Evolutionary conservation across 2,113 vertebrate genomes (phyloP).

Genomic region (Thunnus thynnus): DNA sequence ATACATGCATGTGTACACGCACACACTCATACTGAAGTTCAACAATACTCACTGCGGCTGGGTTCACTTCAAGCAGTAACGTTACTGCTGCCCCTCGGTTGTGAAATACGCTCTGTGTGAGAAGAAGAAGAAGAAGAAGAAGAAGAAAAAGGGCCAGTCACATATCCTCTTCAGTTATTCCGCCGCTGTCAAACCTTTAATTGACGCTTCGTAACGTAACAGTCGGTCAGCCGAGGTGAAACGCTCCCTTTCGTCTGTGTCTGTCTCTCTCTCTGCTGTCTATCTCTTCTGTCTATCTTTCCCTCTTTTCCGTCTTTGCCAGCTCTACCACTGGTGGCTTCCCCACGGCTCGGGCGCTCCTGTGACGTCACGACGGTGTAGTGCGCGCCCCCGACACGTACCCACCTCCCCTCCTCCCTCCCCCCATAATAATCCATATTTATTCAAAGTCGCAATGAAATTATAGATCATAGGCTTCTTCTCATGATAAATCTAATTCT

Average conservation of each 20-base stretch:
- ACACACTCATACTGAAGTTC: constrained; percentile 57
- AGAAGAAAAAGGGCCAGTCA: constrained; percentile 35
- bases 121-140: background rate
- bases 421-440: background rate
- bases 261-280: constrained; percentile 19
- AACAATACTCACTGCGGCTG: constrained; percentile 75
- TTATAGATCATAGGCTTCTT: too few relatives aligned
- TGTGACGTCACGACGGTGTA: constrained; percentile 72
- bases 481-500: too few relatives aligned
- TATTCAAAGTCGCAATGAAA: too few relatives aligned
- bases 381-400: constrained; percentile 64
- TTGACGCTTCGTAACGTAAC: constrained; percentile 5
- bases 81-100: constrained; percentile 31
- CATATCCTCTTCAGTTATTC: constrained; percentile 21
- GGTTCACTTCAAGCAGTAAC: constrained; percentile 34
- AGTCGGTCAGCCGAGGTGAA: constrained; percentile 24
- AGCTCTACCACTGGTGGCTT: constrained; percentile 71
- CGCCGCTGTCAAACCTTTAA: constrained; percentile 15
- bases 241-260: constrained; percentile 17
- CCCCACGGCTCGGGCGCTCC: constrained; percentile 67
- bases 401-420: background rate
- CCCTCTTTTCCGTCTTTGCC: constrained; percentile 67
- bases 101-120: constrained; percentile 53
- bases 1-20: constrained; percentile 42
- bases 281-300: constrained; percentile 23